Evolutionary conservation across 2,797 vertebrate genomes (phyloP), one percentile per base, ranked within the genome.

Genomic region (Halcyon badia): DNA sequence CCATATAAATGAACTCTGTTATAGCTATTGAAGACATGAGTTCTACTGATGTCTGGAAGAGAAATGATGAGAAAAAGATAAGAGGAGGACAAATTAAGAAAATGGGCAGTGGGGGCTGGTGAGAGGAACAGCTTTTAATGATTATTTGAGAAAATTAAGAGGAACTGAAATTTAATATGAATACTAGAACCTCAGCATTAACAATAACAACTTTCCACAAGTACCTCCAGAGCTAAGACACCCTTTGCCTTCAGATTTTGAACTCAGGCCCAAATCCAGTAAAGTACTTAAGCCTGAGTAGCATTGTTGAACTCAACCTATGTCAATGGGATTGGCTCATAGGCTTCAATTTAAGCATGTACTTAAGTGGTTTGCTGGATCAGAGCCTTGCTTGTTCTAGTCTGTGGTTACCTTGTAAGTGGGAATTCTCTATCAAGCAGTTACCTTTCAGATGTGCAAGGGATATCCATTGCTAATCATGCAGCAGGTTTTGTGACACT

Each of bases 21-120:
- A 83, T 7, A 92, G 31, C 39, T 79, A 25, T 42, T 90, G 78
- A 85, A 86, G 33, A 31, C 68, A 92, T 62, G 61, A 84, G 56
- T 76, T 94, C 83, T 82, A 48, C 86, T 89, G 56, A 84, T 88
- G 76, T 44, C 70, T 83, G 48, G 66, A 91, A 91, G 62, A 56
- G 37, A 95, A 97, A 82, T 46, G 10, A 57, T 87, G 79, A 95
- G 70, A 94, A 89, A 87, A 87, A 84, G 37, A 66, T 57, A 81
- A 70, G 42, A 81, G 10, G 42, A 96, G 11, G 30, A 86, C 33
- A 89, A 87, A 39, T 39, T 51, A 87, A 86, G 41, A 72, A 89
- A 79, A 79, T 3, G 13, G 37, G 20, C 26, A 75, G 37, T 48
- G 31, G 25, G 37, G n/a, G 11, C 42, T 69, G 30, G 39, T 3